Conservation (phyloP, 2,113 vertebrate genomes). For the Anolis carolinensis region DNA sequence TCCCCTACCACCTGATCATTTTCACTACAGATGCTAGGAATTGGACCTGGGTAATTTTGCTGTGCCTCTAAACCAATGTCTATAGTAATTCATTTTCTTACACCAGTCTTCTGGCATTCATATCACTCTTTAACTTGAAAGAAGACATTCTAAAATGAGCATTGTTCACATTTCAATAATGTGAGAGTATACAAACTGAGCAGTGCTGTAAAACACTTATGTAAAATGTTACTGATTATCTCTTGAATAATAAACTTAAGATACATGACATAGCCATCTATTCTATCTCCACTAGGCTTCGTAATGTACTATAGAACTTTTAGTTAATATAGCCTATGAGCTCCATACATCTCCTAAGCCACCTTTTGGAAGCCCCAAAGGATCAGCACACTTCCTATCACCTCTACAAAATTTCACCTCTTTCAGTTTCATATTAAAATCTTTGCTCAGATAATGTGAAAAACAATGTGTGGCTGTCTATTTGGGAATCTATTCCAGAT, state of each 20-base stretch:
- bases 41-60: not conserved
- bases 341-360: too few relatives aligned
- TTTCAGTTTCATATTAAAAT: not conserved
- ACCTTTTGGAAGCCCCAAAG: too few relatives aligned
- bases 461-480: not conserved
- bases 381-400: too few relatives aligned
- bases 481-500: not conserved
- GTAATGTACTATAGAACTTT: too few relatives aligned
- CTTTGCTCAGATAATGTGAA: not conserved
- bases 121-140: not conserved
- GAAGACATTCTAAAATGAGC: not conserved
- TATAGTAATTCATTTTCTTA: not conserved
- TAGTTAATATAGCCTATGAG: not conserved
- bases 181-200: not conserved
- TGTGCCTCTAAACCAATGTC: not conserved
- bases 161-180: not conserved
- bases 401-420: too few relatives aligned
- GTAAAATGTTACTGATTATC: too few relatives aligned
- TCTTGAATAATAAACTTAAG: too few relatives aligned
- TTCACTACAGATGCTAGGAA: not conserved
- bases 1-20: not conserved
- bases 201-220: not conserved
- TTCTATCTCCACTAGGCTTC: not conserved
- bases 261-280: not conserved
- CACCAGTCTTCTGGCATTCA: not conserved